These are phyloP conservation scores for Scopus umbretta DNA, from an alignment of 2,113 vertebrate genomes.

Conservation along the genomic window DNA sequence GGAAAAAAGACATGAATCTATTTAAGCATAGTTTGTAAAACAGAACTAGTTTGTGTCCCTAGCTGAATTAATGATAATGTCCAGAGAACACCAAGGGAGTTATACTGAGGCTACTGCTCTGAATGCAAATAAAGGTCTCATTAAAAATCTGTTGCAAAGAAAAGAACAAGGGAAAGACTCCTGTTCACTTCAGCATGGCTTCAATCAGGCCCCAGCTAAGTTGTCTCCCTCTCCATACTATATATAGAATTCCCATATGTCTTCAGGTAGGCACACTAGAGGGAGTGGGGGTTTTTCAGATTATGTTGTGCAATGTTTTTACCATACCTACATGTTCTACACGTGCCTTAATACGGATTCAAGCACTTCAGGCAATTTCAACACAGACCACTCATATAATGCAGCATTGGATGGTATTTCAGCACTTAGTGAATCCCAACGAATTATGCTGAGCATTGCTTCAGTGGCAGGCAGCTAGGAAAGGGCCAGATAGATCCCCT, in stretches of 20 bases:
- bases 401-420: background rate
- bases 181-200: background rate
- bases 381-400: background rate
- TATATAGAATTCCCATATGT: background rate
- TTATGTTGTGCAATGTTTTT: background rate
- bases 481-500: background rate
- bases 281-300: background rate
- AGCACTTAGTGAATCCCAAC: background rate
- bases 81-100: background rate
- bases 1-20: background rate
- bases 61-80: background rate
- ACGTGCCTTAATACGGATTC: background rate
- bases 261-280: background rate
- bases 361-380: background rate
- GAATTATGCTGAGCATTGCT: background rate
- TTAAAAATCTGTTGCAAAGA: background rate
- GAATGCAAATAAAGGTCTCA: background rate
- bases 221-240: background rate
- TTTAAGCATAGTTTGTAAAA: background rate
- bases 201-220: background rate
- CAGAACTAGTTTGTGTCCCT: background rate
- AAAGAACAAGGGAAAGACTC: background rate
- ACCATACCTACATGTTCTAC: background rate
- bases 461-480: background rate
- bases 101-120: background rate